Evolutionary conservation across 2,888 invertebrate genomes (phyloP), one percentile per base, ranked within the genome.

Genomic region (Orchestes rusci): DNA sequence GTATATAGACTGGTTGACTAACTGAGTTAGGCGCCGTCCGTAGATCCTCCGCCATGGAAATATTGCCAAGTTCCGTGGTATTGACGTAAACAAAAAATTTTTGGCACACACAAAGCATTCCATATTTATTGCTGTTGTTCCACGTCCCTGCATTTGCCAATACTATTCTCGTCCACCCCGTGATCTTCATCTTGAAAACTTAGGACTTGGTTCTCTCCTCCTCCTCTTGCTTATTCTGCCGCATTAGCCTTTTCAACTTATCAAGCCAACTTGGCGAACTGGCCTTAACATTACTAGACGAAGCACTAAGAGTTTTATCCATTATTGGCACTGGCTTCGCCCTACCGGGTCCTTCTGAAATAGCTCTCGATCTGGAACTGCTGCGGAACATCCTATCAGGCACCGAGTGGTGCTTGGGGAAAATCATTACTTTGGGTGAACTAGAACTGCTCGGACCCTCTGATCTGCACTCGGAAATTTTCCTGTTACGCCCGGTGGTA

Each of bases 401-500:
- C 49, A 80, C 80, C 58, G 80, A 79, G 52, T 82, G 75, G 63
- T 83, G 82, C 23, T 57, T 57, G 47, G 69, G 73, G 54, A 72
- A 74, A 53, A 76, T 79, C 16, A 4, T 10, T 42, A 75, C 73
- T 17, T 74, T 73, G 29, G 78, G 82, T 16, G 82, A 80, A 33
- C 80, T 77, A 43, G 81, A 77, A 60, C 80, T 65, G 10, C 4
- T 7, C 7, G 30, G 7, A 12, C 8, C 13, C 67, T 84, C 84
- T 32, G 84, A 84, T 54, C 81, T 80, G 60, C 76, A 76, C 68
- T 85, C 84, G 17, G 84, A 84, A 56, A 82, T 79, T 71, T 84
- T 83, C 55, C 83, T 71, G 54, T 79, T 79, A 52, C 82, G 76
- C 65, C 75, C 73, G 58, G 74, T 64, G 56, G 73, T 71, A 13